A percentile compares a stretch with the other conserved stretches of the same genome.
Evolutionary conservation across 2,113 vertebrate species (phyloP).

Genomic region (Morone chrysops): DNA sequence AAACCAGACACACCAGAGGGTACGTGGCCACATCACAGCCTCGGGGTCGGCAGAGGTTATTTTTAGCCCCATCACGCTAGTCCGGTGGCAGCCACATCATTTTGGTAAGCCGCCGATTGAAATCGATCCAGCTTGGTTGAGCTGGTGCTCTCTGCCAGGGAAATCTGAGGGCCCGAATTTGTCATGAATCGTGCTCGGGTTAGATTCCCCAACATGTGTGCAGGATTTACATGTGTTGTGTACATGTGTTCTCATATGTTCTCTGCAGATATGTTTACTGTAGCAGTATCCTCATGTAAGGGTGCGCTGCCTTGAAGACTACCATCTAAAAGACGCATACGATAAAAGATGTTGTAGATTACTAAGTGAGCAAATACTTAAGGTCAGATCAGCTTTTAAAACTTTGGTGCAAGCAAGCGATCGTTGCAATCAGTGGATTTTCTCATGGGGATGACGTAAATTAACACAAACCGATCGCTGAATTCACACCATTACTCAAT

Average conservation of each 20-base stretch:
- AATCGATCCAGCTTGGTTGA: slow-evolving; percentile 72
- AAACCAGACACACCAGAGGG: slow-evolving; percentile 73
- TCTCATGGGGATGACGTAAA: not conserved
- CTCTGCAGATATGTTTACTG: slow-evolving; percentile 19
- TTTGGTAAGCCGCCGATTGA: slow-evolving; percentile 79
- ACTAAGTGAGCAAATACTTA: not conserved
- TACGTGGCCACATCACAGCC: slow-evolving; percentile 78
- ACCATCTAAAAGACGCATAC: not conserved
- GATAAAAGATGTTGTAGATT: not conserved
- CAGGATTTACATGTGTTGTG: slow-evolving; percentile 32
- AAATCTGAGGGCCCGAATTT: slow-evolving; percentile 62
- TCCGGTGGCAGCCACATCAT: slow-evolving; percentile 75
- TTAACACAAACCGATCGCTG: no score
- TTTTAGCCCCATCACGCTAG: slow-evolving; percentile 73
- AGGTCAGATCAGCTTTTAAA: not conserved
- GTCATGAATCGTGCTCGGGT: slow-evolving; percentile 48
- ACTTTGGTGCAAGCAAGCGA: not conserved
- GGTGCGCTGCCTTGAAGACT: not conserved
- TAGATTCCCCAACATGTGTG: slow-evolving; percentile 56
- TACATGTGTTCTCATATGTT: slow-evolving; percentile 1
- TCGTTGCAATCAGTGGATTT: not conserved
- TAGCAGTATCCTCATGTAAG: slow-evolving; percentile 15
- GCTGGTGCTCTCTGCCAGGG: slow-evolving; percentile 59
- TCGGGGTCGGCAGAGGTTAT: slow-evolving; percentile 63
- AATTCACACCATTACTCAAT: no score